Evolutionary conservation across 2,888 invertebrate species (phyloP).

Genomic region (Aleiodes testaceus): DNA sequence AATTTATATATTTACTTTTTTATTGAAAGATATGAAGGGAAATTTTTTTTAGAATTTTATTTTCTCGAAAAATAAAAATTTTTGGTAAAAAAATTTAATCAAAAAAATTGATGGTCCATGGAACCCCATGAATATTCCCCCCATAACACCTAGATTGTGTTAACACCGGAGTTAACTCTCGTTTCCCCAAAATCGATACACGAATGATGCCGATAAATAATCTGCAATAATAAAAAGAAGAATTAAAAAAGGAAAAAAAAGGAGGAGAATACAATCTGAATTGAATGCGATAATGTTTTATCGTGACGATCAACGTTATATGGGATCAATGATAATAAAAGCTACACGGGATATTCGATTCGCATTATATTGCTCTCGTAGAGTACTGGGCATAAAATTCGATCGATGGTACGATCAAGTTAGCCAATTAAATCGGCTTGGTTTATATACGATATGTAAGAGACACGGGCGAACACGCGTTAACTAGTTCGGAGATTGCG

Average conservation of each 20-base stretch:
- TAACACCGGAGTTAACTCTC: too few relatives aligned
- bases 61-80: too few relatives aligned
- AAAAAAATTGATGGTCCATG: too few relatives aligned
- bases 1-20: too few relatives aligned
- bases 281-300: conserved; percentile 30
- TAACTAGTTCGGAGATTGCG: conserved; percentile 1
- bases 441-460: conserved; percentile 17
- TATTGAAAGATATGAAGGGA: too few relatives aligned
- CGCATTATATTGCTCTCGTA: conserved; percentile 24
- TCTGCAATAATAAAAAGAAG: conserved; percentile 3
- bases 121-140: too few relatives aligned
- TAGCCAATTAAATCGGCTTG: conserved; percentile 25
- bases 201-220: too few relatives aligned
- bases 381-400: conserved; percentile 19
- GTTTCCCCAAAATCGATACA: too few relatives aligned
- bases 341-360: conserved; percentile 23
- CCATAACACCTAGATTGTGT: too few relatives aligned
- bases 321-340: conserved; percentile 31
- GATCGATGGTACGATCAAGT: conserved; percentile 29
- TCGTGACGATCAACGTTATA: conserved; percentile 20
- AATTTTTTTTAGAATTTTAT: too few relatives aligned
- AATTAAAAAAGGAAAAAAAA: conserved; percentile 1
- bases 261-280: neutral
- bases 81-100: too few relatives aligned
- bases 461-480: conserved; percentile 11